phyloP scores from a whole-genome alignment of 2,797 vertebrate species.

The Aeoliscus strigatus region DNA sequence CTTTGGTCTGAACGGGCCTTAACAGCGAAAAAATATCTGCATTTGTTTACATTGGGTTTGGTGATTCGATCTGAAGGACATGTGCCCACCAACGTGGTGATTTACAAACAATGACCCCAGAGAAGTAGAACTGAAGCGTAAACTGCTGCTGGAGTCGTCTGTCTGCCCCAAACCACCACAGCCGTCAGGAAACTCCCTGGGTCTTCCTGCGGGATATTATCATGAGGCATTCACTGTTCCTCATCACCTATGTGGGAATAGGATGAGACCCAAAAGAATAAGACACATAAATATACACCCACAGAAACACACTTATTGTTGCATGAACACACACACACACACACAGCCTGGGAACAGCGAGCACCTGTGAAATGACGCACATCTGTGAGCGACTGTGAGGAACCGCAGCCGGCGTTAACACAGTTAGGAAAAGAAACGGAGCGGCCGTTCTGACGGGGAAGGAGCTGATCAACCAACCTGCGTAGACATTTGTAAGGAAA shows the following conservation, averaged over 20 bases:
- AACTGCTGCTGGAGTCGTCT: conserved; percentile 13
- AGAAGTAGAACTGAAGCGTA: too few species aligned
- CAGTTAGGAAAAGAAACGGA: conserved; percentile 23
- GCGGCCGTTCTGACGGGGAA: conserved; percentile 16
- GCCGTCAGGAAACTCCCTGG: conserved; percentile 36
- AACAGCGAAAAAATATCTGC: too few species aligned
- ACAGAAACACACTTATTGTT: not conserved
- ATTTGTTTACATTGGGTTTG: too few species aligned
- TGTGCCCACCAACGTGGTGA: too few species aligned
- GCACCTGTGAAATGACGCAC: conserved; percentile 60
- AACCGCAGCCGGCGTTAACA: conserved; percentile 25
- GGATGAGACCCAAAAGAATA: conserved; percentile 52
- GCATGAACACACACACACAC: conserved; percentile 9
- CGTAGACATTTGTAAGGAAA: conserved; percentile 14
- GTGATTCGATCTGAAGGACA: too few species aligned
- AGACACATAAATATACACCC: conserved; percentile 28
- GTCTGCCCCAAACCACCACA: conserved; percentile 34
- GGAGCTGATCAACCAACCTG: conserved; percentile 17
- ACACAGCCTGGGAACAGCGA: conserved; percentile 40
- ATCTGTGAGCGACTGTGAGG: conserved; percentile 43
- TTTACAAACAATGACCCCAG: too few species aligned
- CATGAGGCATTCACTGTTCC: conserved; percentile 40
- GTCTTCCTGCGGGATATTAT: conserved; percentile 24
- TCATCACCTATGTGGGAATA: conserved; percentile 52
- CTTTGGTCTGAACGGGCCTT: too few species aligned